Conservation (phyloP, 2,888 invertebrate genomes). For the Formica aserva region DNA sequence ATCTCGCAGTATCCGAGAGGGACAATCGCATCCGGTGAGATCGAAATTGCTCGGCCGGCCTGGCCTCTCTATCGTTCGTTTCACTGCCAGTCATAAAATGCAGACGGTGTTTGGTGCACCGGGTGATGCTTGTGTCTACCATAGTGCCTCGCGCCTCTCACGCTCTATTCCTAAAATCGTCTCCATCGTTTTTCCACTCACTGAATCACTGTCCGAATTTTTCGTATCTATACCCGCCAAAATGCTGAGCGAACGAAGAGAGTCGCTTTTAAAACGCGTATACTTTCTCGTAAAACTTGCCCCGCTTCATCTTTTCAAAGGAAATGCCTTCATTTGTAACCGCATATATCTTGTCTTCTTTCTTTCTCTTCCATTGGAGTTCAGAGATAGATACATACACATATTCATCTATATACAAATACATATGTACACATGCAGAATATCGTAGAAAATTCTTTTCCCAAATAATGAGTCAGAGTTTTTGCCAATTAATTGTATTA, state of each 20-base stretch:
- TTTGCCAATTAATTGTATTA: conserved; percentile 15
- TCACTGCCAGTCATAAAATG: conserved; percentile 65
- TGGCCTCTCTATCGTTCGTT: conserved; percentile 56
- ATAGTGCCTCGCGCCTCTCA: conserved; percentile 44
- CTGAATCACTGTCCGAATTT: conserved; percentile 25
- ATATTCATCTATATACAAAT: neutral
- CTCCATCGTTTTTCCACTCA: conserved; percentile 48
- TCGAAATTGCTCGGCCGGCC: conserved; percentile 61
- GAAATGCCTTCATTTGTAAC: conserved; percentile 47
- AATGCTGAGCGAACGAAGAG: conserved; percentile 13
- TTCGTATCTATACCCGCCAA: conserved; percentile 12
- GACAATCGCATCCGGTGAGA: conserved; percentile 51
- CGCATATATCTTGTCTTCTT: neutral
- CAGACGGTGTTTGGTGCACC: conserved; percentile 63
- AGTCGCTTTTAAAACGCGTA: conserved; percentile 29
- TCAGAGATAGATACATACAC: neutral
- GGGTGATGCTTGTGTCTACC: conserved; percentile 40
- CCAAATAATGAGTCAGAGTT: neutral
- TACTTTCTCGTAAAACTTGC: conserved; percentile 32
- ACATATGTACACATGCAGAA: neutral
- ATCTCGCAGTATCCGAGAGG: conserved; percentile 44
- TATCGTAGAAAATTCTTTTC: conserved; percentile 12
- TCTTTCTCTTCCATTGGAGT: neutral
- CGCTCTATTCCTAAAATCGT: conserved; percentile 65
- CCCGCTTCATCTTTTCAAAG: conserved; percentile 17